Base-by-base conservation (phyloP, 2,888 invertebrate genomes). In the Metellina segmentata region DNA sequence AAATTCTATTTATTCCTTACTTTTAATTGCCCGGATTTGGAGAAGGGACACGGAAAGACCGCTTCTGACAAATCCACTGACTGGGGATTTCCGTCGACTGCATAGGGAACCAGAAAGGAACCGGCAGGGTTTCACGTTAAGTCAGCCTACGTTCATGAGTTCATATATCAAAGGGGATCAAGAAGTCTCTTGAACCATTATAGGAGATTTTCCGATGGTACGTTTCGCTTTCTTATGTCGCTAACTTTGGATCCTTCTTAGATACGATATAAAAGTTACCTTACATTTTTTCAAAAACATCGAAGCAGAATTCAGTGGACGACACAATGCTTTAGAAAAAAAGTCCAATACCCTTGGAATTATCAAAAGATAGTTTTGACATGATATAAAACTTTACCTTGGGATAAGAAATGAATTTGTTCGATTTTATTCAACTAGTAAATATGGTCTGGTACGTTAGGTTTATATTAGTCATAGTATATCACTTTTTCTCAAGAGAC, bases 141-240 rank as follows among this genome's bases (percentile, higher is more conserved):
- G 85, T 85, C 90, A 74, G 79, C 19, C 34, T 49, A 8, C 7
- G 69, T 61, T 19, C n/a, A 81, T 49, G 78, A 81, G 79, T 81
- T 81, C 85, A 90, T 90, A 90, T 74, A 90, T 90, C 90, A 90
- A 90, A 90, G 90, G 20, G 85, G 90, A 90, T 90, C 90, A 90
- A 75, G 52, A n/a, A 20, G 61, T 48, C 72, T 74, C 61, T 79
- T 52, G 72, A 61, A 85, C 78, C 90, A 85, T 85, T 85, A 79
- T 85, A 85, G 69, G 61, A 81, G 85, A 85, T 78, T 85, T 85
- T 72, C 49, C 53, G 61, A 16, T 16, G 61, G 61, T 4, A 61
- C 61, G 7, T 61, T 16, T 61, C 11, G 7, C 11, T 61, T 61
- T 61, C 61, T 61, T 8, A 16, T 61, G 61, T 61, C 8, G 61